phyloP scores from a whole-genome alignment of 2,888 invertebrate species.

The Xylota segnis region DNA sequence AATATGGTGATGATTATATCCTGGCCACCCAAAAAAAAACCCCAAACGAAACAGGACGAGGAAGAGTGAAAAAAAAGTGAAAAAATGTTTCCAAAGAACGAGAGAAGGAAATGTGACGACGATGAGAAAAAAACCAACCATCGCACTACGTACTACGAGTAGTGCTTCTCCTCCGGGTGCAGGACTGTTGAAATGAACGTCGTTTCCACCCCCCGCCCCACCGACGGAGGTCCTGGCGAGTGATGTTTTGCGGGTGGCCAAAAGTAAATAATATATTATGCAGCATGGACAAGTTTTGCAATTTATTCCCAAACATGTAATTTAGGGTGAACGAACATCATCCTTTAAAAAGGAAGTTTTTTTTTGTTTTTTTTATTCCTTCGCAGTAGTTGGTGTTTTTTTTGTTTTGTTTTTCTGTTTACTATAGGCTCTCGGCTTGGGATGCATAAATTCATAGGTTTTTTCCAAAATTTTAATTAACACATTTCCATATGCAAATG shows the following conservation, averaged over 20 bases:
- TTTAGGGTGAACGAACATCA: constrained; percentile 62
- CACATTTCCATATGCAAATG: constrained; percentile 57
- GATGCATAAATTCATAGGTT: constrained; percentile 63
- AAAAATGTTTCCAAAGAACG: constrained; percentile 16
- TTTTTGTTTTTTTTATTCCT: constrained; percentile 31
- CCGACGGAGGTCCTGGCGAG: neutral
- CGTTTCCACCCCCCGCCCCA: neutral
- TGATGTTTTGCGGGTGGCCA: constrained; percentile 15
- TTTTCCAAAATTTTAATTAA: constrained; percentile 70
- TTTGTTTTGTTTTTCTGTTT: constrained; percentile 26
- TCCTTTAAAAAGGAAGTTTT: neutral
- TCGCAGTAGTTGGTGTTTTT: constrained; percentile 19
- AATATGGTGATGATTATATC: constrained; percentile 77
- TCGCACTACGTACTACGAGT: neutral
- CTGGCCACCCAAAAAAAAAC: constrained; percentile 66
- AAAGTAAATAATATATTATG: constrained; percentile 69
- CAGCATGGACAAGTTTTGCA: constrained; percentile 75
- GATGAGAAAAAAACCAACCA: neutral
- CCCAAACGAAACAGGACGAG: constrained; percentile 17
- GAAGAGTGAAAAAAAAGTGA: constrained; percentile 10
- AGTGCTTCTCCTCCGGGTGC: neutral
- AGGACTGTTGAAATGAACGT: constrained; percentile 15
- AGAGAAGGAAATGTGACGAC: neutral
- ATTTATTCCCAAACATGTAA: constrained; percentile 76
- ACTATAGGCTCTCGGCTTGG: neutral